Evolutionary conservation across 30 jellyfish, hydroid and myxozoan genomes (phyloP).

Genomic region (Aurelia sp.): DNA sequence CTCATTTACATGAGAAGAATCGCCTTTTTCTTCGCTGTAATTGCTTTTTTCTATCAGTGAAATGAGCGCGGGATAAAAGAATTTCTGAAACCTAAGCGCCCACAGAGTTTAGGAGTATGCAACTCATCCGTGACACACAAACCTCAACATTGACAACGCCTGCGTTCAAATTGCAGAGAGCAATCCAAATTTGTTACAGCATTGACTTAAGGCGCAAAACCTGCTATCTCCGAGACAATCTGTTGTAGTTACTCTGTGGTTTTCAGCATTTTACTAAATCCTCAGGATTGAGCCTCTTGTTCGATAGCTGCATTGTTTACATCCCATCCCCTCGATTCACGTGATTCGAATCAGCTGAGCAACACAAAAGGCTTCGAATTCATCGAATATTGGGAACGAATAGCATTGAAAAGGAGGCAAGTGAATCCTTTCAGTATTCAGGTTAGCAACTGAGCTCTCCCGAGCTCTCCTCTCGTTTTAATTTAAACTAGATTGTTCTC

Average conservation of each 20-base stretch:
- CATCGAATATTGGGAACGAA: constrained; percentile 30
- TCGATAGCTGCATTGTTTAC: constrained; percentile 33
- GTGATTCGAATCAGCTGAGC: constrained; percentile 62
- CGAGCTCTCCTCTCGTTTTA: too few relatives aligned
- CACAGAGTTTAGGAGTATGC: constrained; percentile 43
- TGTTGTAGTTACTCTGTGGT: constrained; percentile 37
- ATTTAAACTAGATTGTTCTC: too few relatives aligned
- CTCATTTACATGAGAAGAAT: constrained; percentile 67
- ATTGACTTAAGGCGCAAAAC: constrained; percentile 33
- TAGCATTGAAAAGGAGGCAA: too few relatives aligned
- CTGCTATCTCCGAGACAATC: constrained; percentile 35
- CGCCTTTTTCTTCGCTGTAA: constrained; percentile 62
- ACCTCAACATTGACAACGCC: constrained; percentile 29
- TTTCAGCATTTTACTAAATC: constrained; percentile 38
- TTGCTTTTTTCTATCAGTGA: constrained; percentile 59
- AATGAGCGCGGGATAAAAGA: constrained; percentile 66
- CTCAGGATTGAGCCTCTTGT: constrained; percentile 16
- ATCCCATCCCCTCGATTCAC: constrained; percentile 43
- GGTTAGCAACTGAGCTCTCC: too few relatives aligned
- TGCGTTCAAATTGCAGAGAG: neutral
- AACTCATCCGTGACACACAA: constrained; percentile 17
- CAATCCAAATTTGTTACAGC: constrained; percentile 33
- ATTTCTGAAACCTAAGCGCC: constrained; percentile 39
- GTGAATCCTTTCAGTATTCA: too few relatives aligned
- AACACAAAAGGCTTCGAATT: constrained; percentile 32